Evolutionary conservation across 2,888 invertebrate species (phyloP).

Genomic region (Mythimna lalbum): DNA sequence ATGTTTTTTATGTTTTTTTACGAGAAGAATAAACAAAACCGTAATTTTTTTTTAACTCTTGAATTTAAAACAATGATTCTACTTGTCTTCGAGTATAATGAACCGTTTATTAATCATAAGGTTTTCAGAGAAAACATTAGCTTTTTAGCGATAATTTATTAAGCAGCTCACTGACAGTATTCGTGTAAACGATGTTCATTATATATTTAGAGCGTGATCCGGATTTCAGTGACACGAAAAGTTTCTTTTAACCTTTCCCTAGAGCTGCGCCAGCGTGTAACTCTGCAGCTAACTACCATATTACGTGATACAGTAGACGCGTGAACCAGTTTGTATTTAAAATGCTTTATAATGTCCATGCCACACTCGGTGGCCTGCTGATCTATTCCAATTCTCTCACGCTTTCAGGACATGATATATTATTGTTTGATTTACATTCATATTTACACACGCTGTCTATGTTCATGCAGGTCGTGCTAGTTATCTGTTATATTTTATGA

Average conservation of each 20-base stretch:
- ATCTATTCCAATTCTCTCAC: slow-evolving; percentile 50
- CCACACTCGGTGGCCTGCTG: slow-evolving; percentile 53
- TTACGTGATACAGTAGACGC: slow-evolving; percentile 48
- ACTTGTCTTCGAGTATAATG: slow-evolving; percentile 14
- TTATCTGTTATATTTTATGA: slow-evolving; percentile 38
- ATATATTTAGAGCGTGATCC: slow-evolving; percentile 32
- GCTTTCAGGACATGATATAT: slow-evolving; percentile 57
- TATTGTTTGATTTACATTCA: slow-evolving; percentile 50
- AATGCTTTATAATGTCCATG: slow-evolving; percentile 39
- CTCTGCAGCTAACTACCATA: slow-evolving; percentile 32
- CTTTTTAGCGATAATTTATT: slow-evolving; percentile 12
- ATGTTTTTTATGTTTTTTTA: too few relatives aligned
- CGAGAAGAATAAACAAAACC: slow-evolving; percentile 25
- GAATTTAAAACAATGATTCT: slow-evolving; percentile 27
- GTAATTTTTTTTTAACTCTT: slow-evolving; percentile 23
- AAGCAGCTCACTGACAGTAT: neutral
- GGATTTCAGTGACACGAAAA: slow-evolving; percentile 33
- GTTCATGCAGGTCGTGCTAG: slow-evolving; percentile 27
- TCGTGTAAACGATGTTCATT: slow-evolving; percentile 17
- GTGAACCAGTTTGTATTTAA: slow-evolving; percentile 45
- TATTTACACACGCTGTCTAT: slow-evolving; percentile 43
- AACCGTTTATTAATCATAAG: slow-evolving; percentile 1
- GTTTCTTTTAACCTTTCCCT: slow-evolving; percentile 26
- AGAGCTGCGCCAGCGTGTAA: slow-evolving; percentile 18
- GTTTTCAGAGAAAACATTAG: slow-evolving; percentile 6